Evolutionary conservation across 1,140 invertebrate species (phyloP).

Genomic region (Oedothorax gibbosus): DNA sequence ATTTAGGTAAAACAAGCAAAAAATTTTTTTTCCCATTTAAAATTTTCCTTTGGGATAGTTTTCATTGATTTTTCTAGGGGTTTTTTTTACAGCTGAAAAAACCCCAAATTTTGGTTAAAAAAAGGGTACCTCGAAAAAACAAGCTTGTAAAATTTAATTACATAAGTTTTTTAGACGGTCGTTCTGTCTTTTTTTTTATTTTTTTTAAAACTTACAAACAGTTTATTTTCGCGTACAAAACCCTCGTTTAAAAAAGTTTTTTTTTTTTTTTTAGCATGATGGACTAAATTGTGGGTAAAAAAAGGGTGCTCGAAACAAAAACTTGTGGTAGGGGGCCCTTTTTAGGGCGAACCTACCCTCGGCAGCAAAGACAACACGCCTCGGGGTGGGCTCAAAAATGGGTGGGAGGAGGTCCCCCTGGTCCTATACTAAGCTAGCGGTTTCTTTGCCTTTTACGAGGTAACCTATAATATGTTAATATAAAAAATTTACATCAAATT

Average conservation of each 20-base stretch:
- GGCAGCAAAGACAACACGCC: conserved; percentile 82
- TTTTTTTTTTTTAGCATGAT: conserved; percentile 77
- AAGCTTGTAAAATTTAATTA: no score
- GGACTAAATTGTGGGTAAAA: conserved; percentile 87
- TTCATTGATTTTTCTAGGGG: no score
- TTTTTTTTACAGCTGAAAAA: no score
- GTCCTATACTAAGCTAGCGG: conserved; percentile 71
- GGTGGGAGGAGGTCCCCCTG: conserved; percentile 81
- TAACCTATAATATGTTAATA: conserved; percentile 9
- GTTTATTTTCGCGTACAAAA: no score
- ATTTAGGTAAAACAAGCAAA: no score
- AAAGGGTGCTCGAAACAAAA: conserved; percentile 87
- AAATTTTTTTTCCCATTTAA: no score
- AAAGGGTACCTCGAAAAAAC: conserved; percentile 84
- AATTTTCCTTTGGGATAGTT: no score
- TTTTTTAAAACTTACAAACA: no score
- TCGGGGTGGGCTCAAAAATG: conserved; percentile 85
- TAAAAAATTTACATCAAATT: no score
- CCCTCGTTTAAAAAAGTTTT: neutral
- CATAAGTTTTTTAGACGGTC: no score
- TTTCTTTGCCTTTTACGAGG: conserved; percentile 68
- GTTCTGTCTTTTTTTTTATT: no score
- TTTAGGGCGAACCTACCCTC: conserved; percentile 87
- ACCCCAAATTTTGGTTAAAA: conserved; percentile 77
- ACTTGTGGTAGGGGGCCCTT: conserved; percentile 86